phyloP scores from a whole-genome alignment of 2,888 invertebrate species.

The Leptinotarsa peninsularis region DNA sequence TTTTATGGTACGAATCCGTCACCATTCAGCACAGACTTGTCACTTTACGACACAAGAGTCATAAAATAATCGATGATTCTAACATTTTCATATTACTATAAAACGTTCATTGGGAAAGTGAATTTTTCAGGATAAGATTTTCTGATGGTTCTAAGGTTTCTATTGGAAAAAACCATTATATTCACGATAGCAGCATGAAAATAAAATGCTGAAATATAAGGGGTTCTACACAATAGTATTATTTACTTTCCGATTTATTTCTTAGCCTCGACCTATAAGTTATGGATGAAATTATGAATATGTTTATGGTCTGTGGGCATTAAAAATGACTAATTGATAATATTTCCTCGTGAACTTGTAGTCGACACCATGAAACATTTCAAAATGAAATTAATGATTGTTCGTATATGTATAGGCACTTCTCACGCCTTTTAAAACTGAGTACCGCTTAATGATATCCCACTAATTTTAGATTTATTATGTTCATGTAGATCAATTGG shows the following conservation, averaged over 20 bases:
- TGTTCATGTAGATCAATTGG: neutral
- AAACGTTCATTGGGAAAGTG: no score
- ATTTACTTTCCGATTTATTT: neutral
- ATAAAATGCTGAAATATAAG: neutral
- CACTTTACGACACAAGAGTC: no score
- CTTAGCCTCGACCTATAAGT: constrained; percentile 9
- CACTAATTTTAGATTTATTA: neutral
- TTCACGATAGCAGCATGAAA: no score
- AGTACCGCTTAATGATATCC: neutral
- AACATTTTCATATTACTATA: no score
- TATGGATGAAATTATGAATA: constrained; percentile 12
- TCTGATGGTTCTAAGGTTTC: no score
- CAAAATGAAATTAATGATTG: neutral
- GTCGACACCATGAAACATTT: constrained; percentile 20
- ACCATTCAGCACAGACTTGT: no score
- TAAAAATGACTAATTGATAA: constrained; percentile 21
- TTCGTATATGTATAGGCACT: neutral
- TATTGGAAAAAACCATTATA: no score
- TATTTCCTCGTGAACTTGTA: constrained; percentile 9
- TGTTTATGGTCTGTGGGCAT: constrained; percentile 10
- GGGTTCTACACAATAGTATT: neutral
- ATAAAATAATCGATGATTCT: no score
- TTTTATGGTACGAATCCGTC: no score
- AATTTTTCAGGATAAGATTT: no score
- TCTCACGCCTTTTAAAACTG: constrained; percentile 5